A percentile compares a stretch with the other conserved stretches of the same genome.
phyloP scores from a whole-genome alignment of 2,888 invertebrate genomes.

The Cenopis cana region DNA sequence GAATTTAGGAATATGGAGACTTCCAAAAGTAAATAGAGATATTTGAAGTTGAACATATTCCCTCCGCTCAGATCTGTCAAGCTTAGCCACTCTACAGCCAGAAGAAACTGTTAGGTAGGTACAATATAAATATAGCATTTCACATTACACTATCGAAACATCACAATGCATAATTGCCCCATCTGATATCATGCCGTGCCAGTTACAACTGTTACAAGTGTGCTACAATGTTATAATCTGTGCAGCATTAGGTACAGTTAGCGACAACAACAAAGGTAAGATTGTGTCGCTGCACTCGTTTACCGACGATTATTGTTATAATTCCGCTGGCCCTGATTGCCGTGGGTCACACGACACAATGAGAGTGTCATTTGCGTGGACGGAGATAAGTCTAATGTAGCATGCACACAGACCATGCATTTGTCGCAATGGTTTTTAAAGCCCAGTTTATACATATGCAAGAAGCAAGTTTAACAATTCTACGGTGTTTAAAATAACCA shows the following conservation, averaged over 20 bases:
- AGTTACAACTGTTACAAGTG: slow-evolving; percentile 17
- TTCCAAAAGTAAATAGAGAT: too few species aligned
- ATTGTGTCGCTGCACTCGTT: slow-evolving; percentile 16
- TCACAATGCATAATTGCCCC: slow-evolving; percentile 7
- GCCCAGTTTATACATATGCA: too few species aligned
- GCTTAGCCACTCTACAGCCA: too few species aligned
- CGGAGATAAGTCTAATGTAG: not conserved
- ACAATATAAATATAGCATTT: not conserved
- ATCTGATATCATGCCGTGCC: too few species aligned
- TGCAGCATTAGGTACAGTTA: slow-evolving; percentile 7
- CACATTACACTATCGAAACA: not conserved
- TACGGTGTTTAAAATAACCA: too few species aligned
- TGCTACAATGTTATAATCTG: slow-evolving; percentile 15
- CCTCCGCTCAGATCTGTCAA: too few species aligned
- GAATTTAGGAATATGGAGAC: too few species aligned
- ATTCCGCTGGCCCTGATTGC: slow-evolving; percentile 20
- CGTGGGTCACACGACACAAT: slow-evolving; percentile 6
- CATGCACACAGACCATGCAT: too few species aligned
- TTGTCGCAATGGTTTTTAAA: too few species aligned
- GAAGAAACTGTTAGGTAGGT: too few species aligned
- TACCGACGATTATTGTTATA: slow-evolving; percentile 25
- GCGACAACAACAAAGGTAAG: not conserved
- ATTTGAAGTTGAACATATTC: too few species aligned
- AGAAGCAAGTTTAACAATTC: too few species aligned
- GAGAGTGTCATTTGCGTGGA: slow-evolving; percentile 15